Base-by-base conservation (phyloP, 2,888 invertebrate species). In the Megalurothrips usitatus region DNA sequence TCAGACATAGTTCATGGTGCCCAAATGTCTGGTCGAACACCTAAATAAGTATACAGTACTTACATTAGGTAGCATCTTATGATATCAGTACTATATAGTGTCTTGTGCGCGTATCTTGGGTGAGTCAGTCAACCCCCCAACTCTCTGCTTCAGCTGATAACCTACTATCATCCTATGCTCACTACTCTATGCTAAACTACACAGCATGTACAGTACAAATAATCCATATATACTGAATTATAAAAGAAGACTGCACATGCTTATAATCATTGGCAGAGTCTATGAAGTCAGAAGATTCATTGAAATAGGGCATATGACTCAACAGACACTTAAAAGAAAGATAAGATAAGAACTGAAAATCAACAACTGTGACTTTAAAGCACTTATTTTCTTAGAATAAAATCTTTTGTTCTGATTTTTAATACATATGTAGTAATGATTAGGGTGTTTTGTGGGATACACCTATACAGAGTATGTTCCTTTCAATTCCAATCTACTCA, bases 61-160 rank as follows among this genome's bases (percentile, higher is more conserved):
- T 75, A 75, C 68, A 75, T 75, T 75, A 75, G 68, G 68, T 75
- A 75, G 68, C 68, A 75, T 75, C 68, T 75, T 75, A 75, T 75
- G 23, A 75, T 75, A 75, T 75, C 68, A 75, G 68, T 75, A 75
- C 68, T 75, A 75, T 23, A 75, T 26, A 75, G 68, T 75, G 68
- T 75, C 68, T 75, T 75, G 68, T 75, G 68, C 68, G 68, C 68
- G 68, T 75, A 75, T 75, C 68, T 75, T 75, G 68, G 68, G 68
- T 26, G 68, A 75, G 68, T 75, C 68, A 75, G 68, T 75, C 68
- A 75, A 23, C 68, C 11, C 68, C 68, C 68, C 26, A 75, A 75
- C 23, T 75, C 68, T 75, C 68, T 26, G 68, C 68, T 75, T 75
- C 68, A 23, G 68, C 68, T 23, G 68, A 75, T 75, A 75, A 75